Base-by-base conservation (phyloP, 2,797 vertebrate genomes). In the Acanthurus leucopareius region DNA sequence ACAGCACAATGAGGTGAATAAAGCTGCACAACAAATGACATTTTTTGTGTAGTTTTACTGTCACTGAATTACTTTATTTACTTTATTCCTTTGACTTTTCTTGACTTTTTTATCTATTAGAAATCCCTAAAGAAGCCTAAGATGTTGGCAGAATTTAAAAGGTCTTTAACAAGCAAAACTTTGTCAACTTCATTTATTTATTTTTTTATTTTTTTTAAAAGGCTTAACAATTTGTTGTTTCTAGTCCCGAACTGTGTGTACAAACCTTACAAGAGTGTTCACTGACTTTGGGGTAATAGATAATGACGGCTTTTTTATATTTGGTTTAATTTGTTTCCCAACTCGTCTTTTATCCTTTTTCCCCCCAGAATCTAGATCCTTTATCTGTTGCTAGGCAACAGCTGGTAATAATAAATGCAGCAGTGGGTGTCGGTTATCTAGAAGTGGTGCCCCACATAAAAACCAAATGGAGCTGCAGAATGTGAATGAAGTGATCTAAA, bases 331-430 rank as follows among this genome's bases (percentile, higher is more conserved):
- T 64, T 67, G 35, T 66, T 73, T 28, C 66, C 54, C 19, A 25
- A 75, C 66, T 75, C 69, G 38, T 49, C 49, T 69, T 80, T 84
- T 53, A 59, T 89, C 25, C 57, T 22, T 45, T 38, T 16, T 14
- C 45, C 57, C 44, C 75, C 54, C 22, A 28, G 20, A 84, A 73
- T 87, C 76, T 62, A 65, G 53, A 72, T 73, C 82, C 67, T 87
- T 70, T 70, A 75, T 87, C 70, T 64, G 91, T 94, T 92, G 90
- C 93, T 85, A 91, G 85, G 93, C 88, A 92, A 94, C 93, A 89
- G 68, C 8, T 11, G 0, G 80, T 79, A 82, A 80, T 88, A 79
- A 88, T 87, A 83, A 82, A 89, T 83, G 89, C 87, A 65, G 86
- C 58, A 74, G 78, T 87, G 71, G 0, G 66, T 75, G 60, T 74